A percentile compares a stretch with the other conserved stretches of the same genome.
Conservation (phyloP, 2,113 vertebrate genomes). For the Promerops cafer region DNA sequence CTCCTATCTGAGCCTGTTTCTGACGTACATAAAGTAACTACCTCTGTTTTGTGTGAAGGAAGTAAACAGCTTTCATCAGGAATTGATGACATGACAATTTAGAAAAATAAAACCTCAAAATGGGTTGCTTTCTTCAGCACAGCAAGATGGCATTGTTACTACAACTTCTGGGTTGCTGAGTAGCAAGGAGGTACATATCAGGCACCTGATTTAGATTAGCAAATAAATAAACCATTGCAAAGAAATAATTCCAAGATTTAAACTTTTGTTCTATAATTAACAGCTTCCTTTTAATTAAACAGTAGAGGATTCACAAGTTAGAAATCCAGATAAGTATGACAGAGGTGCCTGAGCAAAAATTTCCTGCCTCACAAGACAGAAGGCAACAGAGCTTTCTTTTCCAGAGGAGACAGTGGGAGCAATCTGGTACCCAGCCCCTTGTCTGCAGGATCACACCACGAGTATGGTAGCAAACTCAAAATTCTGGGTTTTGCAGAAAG, state of each 20-base stretch:
- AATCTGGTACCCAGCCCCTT: background rate
- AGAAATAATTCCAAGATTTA: background rate
- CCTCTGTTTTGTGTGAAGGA: background rate
- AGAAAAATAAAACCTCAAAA: background rate
- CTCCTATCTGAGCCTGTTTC: too few species aligned
- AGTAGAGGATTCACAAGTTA: background rate
- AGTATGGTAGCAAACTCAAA: background rate
- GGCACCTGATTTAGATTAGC: background rate
- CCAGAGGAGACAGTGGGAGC: rapidly evolving
- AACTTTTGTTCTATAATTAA: background rate
- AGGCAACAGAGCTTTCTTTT: background rate
- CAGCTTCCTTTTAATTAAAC: background rate
- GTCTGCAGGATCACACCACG: background rate
- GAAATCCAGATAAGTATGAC: background rate
- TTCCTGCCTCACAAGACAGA: background rate
- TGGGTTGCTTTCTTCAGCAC: background rate
- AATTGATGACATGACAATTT: background rate
- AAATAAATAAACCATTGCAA: background rate
- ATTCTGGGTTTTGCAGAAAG: background rate
- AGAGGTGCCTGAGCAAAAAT: background rate
- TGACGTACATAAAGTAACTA: too few species aligned
- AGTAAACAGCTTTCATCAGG: background rate
- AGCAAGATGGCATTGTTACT: background rate
- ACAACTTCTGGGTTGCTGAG: background rate
- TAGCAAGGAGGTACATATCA: background rate